A percentile compares a stretch with the other conserved stretches of the same genome.
Conservation (phyloP, 2,113 vertebrate species). For the Numida meleagris region DNA sequence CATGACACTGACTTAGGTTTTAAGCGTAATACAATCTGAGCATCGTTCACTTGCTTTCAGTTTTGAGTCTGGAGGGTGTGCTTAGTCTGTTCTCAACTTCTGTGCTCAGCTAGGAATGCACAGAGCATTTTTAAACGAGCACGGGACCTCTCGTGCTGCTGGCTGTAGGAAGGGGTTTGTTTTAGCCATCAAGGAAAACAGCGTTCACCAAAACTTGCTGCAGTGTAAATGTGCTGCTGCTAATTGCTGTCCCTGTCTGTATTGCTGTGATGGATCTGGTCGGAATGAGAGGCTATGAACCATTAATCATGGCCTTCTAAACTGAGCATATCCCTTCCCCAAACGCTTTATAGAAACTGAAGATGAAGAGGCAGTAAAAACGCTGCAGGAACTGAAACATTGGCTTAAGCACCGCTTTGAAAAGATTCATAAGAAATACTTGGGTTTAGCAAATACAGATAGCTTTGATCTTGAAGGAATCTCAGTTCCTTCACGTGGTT, state of each 20-base stretch:
- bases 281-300: neutral
- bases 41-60: accelerated
- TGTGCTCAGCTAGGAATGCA: neutral
- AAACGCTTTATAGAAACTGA: neutral
- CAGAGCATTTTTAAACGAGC: neutral
- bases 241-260: neutral
- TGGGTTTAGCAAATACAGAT: neutral
- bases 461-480: neutral
- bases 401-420: neutral
- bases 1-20: accelerated
- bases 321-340: neutral
- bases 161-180: neutral
- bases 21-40: neutral
- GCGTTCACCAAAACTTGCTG: neutral
- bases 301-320: neutral
- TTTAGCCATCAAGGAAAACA: accelerated
- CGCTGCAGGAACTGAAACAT: neutral
- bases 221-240: neutral
- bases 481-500: neutral
- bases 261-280: neutral
- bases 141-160: neutral
- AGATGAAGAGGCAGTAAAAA: neutral
- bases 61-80: neutral
- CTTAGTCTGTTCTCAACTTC: neutral
- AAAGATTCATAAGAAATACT: neutral